phyloP scores from a whole-genome alignment of 2,797 vertebrate genomes.

The Apogon talboti region DNA sequence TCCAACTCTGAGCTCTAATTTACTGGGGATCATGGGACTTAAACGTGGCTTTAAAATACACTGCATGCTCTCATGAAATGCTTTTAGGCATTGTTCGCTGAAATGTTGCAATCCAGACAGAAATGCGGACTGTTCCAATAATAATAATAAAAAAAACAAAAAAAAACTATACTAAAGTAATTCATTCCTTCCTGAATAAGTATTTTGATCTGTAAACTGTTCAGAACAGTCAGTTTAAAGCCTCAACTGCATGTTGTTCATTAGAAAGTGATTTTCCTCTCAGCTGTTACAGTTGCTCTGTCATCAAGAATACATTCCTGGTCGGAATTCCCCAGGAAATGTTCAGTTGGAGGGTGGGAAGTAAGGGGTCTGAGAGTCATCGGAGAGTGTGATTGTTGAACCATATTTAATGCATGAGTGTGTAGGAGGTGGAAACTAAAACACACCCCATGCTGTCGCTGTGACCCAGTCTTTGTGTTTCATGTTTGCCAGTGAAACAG shows the following conservation, averaged over 20 bases:
- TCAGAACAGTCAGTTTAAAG: slow-evolving; percentile 36
- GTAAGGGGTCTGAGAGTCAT: slow-evolving; percentile 59
- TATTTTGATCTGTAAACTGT: slow-evolving; percentile 27
- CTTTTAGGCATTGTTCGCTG: slow-evolving; percentile 19
- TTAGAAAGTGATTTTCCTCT: slow-evolving; percentile 71
- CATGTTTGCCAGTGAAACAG: slow-evolving; percentile 57
- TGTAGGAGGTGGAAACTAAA: slow-evolving; percentile 78
- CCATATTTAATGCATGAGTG: slow-evolving; percentile 73
- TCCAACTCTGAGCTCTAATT: slow-evolving; percentile 48
- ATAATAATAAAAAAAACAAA: slow-evolving; percentile 21
- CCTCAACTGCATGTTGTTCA: slow-evolving; percentile 37
- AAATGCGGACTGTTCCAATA: slow-evolving; percentile 5
- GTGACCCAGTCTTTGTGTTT: slow-evolving; percentile 72
- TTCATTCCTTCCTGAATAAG: slow-evolving; percentile 24
- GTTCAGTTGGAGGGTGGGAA: slow-evolving; percentile 65
- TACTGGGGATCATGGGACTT: slow-evolving; percentile 22
- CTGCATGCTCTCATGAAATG: slow-evolving; percentile 1
- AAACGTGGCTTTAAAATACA: slow-evolving; percentile 17
- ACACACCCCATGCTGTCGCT: slow-evolving; percentile 73
- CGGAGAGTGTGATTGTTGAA: slow-evolving; percentile 72
- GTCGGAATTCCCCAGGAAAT: slow-evolving; percentile 81
- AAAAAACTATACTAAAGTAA: slow-evolving; percentile 13
- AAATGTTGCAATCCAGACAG: slow-evolving; percentile 15
- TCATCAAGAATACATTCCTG: slow-evolving; percentile 78
- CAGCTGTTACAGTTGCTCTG: slow-evolving; percentile 75